phyloP scores from a whole-genome alignment of 2,113 vertebrate species.

The Alexandromys fortis region DNA sequence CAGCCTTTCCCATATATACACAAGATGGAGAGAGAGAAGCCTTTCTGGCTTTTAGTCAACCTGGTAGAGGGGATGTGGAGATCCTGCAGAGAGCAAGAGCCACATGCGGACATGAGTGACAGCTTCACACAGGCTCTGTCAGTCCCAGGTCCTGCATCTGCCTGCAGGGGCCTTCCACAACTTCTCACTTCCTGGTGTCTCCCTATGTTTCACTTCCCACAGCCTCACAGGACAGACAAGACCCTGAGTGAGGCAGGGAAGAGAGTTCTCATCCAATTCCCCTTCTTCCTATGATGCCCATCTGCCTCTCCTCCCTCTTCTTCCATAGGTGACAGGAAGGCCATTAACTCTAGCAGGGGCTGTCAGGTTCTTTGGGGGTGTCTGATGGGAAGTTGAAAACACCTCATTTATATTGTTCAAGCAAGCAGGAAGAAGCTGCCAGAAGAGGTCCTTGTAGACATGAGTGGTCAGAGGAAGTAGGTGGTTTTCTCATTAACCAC shows the following conservation, averaged over 20 bases:
- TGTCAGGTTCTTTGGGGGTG: conserved; percentile 68
- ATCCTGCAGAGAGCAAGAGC: background rate
- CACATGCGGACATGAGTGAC: background rate
- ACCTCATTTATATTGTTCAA: conserved; percentile 79
- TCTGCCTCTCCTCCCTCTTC: background rate
- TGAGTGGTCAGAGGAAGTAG: background rate
- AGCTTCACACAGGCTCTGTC: background rate
- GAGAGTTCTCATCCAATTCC: background rate
- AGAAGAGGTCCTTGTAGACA: conserved; percentile 31
- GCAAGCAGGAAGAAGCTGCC: conserved; percentile 27
- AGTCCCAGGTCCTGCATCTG: background rate
- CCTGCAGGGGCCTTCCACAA: background rate
- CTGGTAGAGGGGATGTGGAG: no score
- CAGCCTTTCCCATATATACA: background rate
- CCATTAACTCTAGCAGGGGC: conserved; percentile 71
- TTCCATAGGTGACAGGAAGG: conserved; percentile 79
- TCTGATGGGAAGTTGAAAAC: conserved; percentile 69
- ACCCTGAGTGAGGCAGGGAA: background rate
- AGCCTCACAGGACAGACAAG: conserved; percentile 67
- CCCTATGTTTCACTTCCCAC: background rate
- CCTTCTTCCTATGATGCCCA: background rate
- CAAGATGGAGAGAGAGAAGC: background rate
- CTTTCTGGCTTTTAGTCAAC: background rate
- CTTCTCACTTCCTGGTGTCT: background rate
- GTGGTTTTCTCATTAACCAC: background rate